Base-by-base conservation (phyloP, 1,140 invertebrate species). In the Argopecten irradians region DNA sequence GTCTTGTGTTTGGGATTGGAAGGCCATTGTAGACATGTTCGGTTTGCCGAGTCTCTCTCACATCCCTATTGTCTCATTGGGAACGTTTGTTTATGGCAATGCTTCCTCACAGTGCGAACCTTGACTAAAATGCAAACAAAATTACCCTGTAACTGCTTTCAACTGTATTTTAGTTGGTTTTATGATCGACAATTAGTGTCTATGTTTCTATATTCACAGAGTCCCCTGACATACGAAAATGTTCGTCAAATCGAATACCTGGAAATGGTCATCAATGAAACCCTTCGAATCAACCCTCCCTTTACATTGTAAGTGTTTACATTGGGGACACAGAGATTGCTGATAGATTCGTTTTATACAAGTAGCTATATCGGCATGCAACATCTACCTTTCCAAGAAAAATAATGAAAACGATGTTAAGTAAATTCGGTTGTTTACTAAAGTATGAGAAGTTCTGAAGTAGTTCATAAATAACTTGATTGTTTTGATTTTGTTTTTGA, bases 231-330 rank as follows among this genome's bases (percentile, higher is more conserved):
- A 19, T 93, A 92, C 82, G 90, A 91, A 39, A 89, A 89, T 22
- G 39, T 91, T 3, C 83, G 34, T 8, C 84, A 90, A 34, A 32
- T 92, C 16, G 85, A 83, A 3, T 94, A 94, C 82, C 86, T 96
- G 36, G 95, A 96, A 84, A 93, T 93, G 90, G 92, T 95, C 9
- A 86, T 96, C 7, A 88, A 90, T 71, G 95, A 96, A 87, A 92
- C 93, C 0, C 90, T 96, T 8, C 87, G 95, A 82, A 84, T 96
- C 13, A 94, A 92, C 90, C 95, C 95, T 34, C 94, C 95, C 0
- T 91, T 88, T n/a, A 46, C 86, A 39, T 85, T 90, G 92, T 92
- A 87, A 88, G 9, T n/a, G n/a, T n/a, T n/a, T n/a, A n/a, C n/a
- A n/a, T n/a, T n/a, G n/a, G n/a, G n/a, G n/a, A n/a, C n/a, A n/a